Percentiles rank a stretch among this genome's conserved stretches.
Conservation (phyloP, 1,140 invertebrate species). For the Acromyrmex echinatior region DNA sequence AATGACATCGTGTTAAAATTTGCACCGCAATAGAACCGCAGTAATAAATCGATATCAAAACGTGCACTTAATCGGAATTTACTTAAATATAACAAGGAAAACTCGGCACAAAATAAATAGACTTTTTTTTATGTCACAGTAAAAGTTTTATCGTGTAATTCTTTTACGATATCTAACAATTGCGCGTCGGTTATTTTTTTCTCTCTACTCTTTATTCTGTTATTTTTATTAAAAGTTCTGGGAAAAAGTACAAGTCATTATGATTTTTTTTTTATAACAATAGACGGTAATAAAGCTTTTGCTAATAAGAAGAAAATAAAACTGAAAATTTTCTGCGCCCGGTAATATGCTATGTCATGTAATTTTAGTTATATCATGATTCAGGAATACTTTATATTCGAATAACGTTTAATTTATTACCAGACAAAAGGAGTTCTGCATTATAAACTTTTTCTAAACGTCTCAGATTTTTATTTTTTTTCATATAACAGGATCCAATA, state of each 20-base stretch:
- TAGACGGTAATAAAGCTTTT: conserved; percentile 44
- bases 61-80: conserved; percentile 38
- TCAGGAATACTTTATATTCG: conserved; percentile 3
- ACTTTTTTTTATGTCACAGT: conserved; percentile 28
- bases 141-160: conserved; percentile 50
- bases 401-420: conserved; percentile 22
- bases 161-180: conserved; percentile 7
- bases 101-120: neutral
- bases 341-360: neutral
- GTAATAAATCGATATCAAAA: conserved; percentile 41
- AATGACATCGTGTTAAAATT: conserved; percentile 27
- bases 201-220: neutral
- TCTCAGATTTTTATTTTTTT: conserved; percentile 10
- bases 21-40: conserved; percentile 1
- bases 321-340: neutral
- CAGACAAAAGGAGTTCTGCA: neutral
- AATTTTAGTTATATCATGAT: conserved; percentile 14
- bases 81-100: neutral
- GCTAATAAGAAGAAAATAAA: conserved; percentile 5
- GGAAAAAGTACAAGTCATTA: conserved; percentile 33
- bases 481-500: neutral
- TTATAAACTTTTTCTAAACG: neutral
- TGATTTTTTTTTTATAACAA: conserved; percentile 15
- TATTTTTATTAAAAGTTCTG: conserved; percentile 20
- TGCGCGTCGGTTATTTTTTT: conserved; percentile 5